Evolutionary conservation across 2,888 invertebrate species (phyloP).

Genomic region (Tanytarsus gracilentus): DNA sequence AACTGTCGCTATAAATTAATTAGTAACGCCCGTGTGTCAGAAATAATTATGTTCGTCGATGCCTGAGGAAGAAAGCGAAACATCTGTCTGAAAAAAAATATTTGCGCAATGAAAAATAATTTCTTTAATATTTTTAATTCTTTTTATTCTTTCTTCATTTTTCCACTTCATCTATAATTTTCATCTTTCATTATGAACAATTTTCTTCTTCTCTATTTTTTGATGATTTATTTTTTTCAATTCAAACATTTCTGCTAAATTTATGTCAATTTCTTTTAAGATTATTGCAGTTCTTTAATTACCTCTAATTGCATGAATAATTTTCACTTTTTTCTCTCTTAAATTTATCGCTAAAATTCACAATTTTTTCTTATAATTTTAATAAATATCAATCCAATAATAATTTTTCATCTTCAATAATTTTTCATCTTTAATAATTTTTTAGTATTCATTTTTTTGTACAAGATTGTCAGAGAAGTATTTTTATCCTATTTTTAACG

Average conservation of each 20-base stretch:
- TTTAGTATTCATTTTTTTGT: background rate
- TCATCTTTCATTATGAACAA: too few species aligned
- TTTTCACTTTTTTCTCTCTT: background rate
- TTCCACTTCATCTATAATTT: too few species aligned
- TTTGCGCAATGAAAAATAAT: too few species aligned
- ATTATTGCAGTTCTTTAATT: slow-evolving; percentile 2
- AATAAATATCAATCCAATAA: background rate
- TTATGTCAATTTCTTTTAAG: background rate
- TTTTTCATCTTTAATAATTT: background rate
- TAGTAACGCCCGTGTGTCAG: too few species aligned
- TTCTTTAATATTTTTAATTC: too few species aligned
- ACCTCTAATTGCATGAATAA: background rate
- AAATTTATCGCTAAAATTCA: background rate
- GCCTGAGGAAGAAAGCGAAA: too few species aligned
- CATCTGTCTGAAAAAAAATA: too few species aligned
- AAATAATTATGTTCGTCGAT: too few species aligned
- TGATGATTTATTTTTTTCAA: slow-evolving; percentile 5
- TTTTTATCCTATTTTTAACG: background rate
- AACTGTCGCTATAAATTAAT: too few species aligned
- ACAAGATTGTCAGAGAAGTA: slow-evolving; percentile 8
- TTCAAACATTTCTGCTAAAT: background rate
- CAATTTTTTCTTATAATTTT: background rate
- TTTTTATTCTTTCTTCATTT: too few species aligned
- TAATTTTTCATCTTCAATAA: background rate
- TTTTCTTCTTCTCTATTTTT: too few species aligned